phyloP scores from a whole-genome alignment of 2,888 invertebrate genomes.

The Leptopilina myrica region DNA sequence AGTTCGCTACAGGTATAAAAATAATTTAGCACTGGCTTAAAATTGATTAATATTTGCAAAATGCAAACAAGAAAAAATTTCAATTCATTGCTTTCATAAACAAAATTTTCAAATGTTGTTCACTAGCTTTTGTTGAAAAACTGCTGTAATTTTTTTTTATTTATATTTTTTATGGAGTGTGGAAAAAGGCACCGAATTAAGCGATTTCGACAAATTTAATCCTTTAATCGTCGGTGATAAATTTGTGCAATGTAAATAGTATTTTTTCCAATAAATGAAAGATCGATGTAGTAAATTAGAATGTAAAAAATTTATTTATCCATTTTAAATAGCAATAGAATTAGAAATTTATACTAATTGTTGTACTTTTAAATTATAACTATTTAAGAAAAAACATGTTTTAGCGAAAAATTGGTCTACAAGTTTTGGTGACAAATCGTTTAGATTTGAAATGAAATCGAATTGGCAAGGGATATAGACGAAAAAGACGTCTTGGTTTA shows the following conservation, averaged over 20 bases:
- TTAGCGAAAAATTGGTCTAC: no score
- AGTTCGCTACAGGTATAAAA: conserved; percentile 30
- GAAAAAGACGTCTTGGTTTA: conserved; percentile 13
- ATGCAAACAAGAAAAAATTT: neutral
- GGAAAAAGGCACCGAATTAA: neutral
- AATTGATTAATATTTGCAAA: neutral
- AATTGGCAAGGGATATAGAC: neutral
- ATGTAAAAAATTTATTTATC: neutral
- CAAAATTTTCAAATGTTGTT: neutral
- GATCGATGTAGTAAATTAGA: conserved; percentile 22
- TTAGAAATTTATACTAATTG: neutral
- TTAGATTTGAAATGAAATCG: neutral
- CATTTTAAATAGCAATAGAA: neutral
- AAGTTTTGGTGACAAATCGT: neutral
- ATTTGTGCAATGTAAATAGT: conserved; percentile 41
- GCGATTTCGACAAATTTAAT: conserved; percentile 13
- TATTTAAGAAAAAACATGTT: neutral
- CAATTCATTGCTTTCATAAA: neutral
- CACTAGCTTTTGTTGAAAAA: neutral
- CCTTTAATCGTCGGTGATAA: conserved; percentile 28
- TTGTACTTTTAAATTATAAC: neutral
- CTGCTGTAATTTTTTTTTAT: neutral
- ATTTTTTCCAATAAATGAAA: conserved; percentile 40
- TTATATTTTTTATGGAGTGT: conserved; percentile 14
- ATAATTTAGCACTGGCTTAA: conserved; percentile 31